These are phyloP conservation scores for Palloptera scutellata DNA, from an alignment of 2,888 invertebrate species.

Conservation along the genomic window DNA sequence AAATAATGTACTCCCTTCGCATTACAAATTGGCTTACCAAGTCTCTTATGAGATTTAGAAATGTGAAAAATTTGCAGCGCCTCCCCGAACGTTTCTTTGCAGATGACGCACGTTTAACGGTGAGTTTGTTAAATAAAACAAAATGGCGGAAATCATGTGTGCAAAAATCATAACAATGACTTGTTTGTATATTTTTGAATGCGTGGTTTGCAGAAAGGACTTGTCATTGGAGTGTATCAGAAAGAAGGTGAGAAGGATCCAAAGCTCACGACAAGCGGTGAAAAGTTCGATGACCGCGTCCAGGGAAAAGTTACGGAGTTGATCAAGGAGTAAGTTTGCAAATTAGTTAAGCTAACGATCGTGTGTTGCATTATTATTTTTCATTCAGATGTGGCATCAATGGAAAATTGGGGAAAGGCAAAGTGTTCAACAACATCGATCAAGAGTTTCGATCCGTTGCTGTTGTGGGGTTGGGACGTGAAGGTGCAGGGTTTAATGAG, in stretches of 20 bases:
- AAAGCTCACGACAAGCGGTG: slow-evolving; percentile 65
- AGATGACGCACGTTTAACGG: slow-evolving; percentile 43
- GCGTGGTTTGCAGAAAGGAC: slow-evolving; percentile 61
- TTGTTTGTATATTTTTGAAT: too few species aligned
- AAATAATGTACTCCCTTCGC: slow-evolving; percentile 39
- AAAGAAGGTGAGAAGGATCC: slow-evolving; percentile 63
- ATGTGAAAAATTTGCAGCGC: slow-evolving; percentile 34
- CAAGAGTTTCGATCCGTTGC: slow-evolving; percentile 70
- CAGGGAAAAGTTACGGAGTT: slow-evolving; percentile 65
- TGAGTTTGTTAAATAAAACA: slow-evolving; percentile 19
- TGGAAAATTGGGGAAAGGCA: slow-evolving; percentile 56
- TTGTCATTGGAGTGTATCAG: slow-evolving; percentile 67
- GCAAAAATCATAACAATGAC: neutral
- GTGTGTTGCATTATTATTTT: neutral
- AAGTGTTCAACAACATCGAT: slow-evolving; percentile 70
- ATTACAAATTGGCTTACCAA: slow-evolving; percentile 35
- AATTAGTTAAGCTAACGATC: neutral
- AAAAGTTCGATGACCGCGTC: slow-evolving; percentile 65
- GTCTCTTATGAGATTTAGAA: slow-evolving; percentile 35
- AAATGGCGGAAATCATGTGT: neutral
- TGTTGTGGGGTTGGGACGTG: slow-evolving; percentile 74
- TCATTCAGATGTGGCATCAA: too few species aligned
- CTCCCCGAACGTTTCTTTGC: slow-evolving; percentile 30
- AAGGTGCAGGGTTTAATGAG: slow-evolving; percentile 70
- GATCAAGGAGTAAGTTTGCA: slow-evolving; percentile 61